Percentiles rank a stretch among this genome's conserved stretches.
These are phyloP conservation scores for Tetramorium bicarinatum DNA, from an alignment of 2,888 invertebrate species.

Conservation along the genomic window DNA sequence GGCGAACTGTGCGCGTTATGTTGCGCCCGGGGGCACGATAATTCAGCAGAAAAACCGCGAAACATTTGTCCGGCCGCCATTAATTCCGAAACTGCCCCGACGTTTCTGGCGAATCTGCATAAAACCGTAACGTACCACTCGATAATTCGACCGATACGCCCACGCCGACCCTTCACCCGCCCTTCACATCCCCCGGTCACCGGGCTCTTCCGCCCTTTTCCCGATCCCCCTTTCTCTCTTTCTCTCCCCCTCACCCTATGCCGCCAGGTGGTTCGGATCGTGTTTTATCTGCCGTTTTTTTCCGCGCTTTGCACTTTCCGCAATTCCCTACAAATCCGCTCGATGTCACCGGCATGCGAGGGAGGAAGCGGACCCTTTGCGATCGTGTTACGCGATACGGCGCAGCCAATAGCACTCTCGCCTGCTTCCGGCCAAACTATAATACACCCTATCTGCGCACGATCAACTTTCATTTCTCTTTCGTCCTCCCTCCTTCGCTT, in stretches of 20 bases:
- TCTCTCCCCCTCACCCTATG: neutral
- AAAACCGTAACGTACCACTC: constrained; percentile 77
- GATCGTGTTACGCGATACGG: constrained; percentile 53
- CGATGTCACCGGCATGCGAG: constrained; percentile 50
- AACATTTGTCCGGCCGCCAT: constrained; percentile 77
- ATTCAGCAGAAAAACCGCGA: constrained; percentile 78
- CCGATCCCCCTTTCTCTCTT: neutral
- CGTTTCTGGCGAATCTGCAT: constrained; percentile 76
- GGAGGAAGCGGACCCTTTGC: constrained; percentile 38
- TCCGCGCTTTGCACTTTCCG: constrained; percentile 48
- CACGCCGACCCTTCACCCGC: constrained; percentile 9
- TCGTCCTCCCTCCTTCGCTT: neutral
- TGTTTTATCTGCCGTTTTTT: constrained; percentile 62
- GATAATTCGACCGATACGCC: constrained; percentile 78
- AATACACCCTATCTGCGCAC: constrained; percentile 42
- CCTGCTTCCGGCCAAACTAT: constrained; percentile 50
- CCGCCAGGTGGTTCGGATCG: constrained; percentile 49
- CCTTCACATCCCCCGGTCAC: neutral
- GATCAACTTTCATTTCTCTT: constrained; percentile 46
- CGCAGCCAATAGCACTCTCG: constrained; percentile 52
- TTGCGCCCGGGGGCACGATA: constrained; percentile 74
- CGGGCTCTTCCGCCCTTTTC: neutral
- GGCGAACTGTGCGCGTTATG: constrained; percentile 57
- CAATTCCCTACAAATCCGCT: constrained; percentile 62
- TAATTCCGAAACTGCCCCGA: constrained; percentile 74